Conservation (phyloP, 1,140 invertebrate genomes). For the Lordiphosa collinella region DNA sequence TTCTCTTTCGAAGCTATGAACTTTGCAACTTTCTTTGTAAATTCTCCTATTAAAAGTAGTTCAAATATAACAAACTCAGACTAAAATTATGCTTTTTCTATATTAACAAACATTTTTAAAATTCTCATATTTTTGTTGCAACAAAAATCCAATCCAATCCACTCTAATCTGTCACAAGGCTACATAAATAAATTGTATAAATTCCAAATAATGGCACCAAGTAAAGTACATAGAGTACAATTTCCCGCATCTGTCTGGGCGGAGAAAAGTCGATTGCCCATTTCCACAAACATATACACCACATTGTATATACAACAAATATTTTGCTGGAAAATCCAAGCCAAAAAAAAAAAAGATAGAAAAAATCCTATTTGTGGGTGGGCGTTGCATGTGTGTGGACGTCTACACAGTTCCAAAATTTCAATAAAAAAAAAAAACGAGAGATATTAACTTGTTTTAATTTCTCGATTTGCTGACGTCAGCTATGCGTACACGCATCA, state of each 20-base stretch:
- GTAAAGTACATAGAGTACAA: conserved; percentile 18
- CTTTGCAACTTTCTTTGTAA: too few species aligned
- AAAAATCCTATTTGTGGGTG: conserved; percentile 42
- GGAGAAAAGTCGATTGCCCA: conserved; percentile 7
- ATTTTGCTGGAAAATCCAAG: conserved; percentile 54
- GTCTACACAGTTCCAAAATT: conserved; percentile 44
- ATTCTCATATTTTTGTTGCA: not conserved
- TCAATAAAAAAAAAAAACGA: conserved; percentile 6
- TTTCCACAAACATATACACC: conserved; percentile 3
- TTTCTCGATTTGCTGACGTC: conserved; percentile 50
- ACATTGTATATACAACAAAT: conserved; percentile 11
- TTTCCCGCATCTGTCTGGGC: conserved; percentile 10
- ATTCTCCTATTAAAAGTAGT: too few species aligned
- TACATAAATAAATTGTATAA: conserved; percentile 1
- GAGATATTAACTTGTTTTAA: conserved; percentile 36
- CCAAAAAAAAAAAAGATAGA: too few species aligned
- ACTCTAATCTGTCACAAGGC: not conserved
- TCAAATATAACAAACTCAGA: too few species aligned
- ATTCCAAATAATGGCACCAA: conserved; percentile 10
- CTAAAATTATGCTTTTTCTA: too few species aligned
- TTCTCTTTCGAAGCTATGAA: too few species aligned
- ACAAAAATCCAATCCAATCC: not conserved
- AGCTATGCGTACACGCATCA: conserved; percentile 42
- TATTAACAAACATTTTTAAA: too few species aligned
- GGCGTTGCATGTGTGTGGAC: conserved; percentile 37